Evolutionary conservation across 2,888 invertebrate species (phyloP).

Genomic region (Lepeophtheirus nordmannii): DNA sequence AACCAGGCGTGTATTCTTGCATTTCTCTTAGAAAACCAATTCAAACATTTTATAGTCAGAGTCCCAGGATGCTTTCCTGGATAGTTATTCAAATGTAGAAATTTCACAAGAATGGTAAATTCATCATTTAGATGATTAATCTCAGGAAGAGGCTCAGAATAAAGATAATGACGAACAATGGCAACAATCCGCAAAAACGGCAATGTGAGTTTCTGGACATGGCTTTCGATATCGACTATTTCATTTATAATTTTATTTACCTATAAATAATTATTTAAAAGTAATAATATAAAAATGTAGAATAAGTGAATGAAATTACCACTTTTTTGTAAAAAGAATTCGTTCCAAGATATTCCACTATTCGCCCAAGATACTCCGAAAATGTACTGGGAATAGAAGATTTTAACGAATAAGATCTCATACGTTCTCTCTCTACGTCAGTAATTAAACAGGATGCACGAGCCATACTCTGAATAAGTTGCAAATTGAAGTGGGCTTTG

Average conservation of each 20-base stretch:
- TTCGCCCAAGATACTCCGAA: slow-evolving; percentile 4
- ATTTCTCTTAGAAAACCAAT: too few relatives aligned
- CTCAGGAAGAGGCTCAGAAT: slow-evolving; percentile 35
- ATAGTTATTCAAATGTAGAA: slow-evolving; percentile 46
- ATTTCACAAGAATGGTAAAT: slow-evolving; percentile 59
- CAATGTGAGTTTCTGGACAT: slow-evolving; percentile 61
- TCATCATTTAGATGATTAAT: slow-evolving; percentile 43
- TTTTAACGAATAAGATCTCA: neutral
- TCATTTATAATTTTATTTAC: too few relatives aligned
- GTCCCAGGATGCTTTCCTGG: too few relatives aligned
- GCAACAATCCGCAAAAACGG: slow-evolving; percentile 71
- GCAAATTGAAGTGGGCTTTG: slow-evolving; percentile 68
- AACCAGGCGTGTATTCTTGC: too few relatives aligned
- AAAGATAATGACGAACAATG: slow-evolving; percentile 58
- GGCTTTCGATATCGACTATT: slow-evolving; percentile 28
- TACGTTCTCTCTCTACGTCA: slow-evolving; percentile 8
- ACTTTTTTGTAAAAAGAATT: neutral
- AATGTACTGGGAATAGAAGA: neutral
- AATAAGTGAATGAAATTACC: slow-evolving; percentile 24
- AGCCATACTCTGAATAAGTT: slow-evolving; percentile 56
- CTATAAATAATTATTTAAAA: too few relatives aligned
- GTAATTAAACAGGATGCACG: slow-evolving; percentile 45
- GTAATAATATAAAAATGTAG: neutral
- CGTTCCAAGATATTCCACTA: slow-evolving; percentile 23
- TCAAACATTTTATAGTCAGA: too few relatives aligned